Percentiles rank a stretch among this genome's conserved stretches.
These are phyloP conservation scores for Chrysochloris asiatica DNA, from an alignment of 2,113 vertebrate genomes.

Conservation along the genomic window DNA sequence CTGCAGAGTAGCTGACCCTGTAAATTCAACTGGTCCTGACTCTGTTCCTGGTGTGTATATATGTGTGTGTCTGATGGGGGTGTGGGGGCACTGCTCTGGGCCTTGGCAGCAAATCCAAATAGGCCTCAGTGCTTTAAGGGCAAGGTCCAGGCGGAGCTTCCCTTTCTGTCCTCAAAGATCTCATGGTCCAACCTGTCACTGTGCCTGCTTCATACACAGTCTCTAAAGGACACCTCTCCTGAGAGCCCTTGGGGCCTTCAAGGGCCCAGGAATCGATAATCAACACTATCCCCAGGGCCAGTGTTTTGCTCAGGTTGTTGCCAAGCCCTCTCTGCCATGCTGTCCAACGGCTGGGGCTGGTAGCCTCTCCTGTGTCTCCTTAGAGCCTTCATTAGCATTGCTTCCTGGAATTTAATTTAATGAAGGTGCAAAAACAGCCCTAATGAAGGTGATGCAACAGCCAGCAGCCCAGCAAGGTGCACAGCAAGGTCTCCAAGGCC, in stretches of 20 bases:
- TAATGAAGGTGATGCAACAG: constrained; percentile 69
- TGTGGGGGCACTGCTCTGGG: neutral
- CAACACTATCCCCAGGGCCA: constrained; percentile 31
- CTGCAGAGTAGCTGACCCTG: neutral
- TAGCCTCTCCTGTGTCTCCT: constrained; percentile 47
- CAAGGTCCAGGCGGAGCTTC: neutral
- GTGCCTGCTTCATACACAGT: neutral
- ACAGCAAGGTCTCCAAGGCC: neutral
- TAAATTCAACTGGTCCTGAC: neutral
- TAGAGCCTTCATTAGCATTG: constrained; percentile 67
- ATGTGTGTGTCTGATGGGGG: no score
- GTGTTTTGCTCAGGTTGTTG: constrained; percentile 28
- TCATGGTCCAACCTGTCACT: neutral
- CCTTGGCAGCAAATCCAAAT: neutral
- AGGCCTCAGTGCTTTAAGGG: neutral
- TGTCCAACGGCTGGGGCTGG: constrained; percentile 44
- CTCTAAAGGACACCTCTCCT: neutral
- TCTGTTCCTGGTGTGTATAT: neutral
- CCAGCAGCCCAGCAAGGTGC: neutral
- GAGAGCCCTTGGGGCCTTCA: constrained; percentile 13
- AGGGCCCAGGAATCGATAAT: constrained; percentile 40
- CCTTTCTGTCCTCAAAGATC: neutral
- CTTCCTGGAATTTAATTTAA: constrained; percentile 79
- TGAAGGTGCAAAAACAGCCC: constrained; percentile 72
- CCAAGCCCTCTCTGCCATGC: neutral